A percentile compares a stretch with the other conserved stretches of the same genome.
Conservation (phyloP, 2,113 vertebrate species). For the Okapia johnstoni region DNA sequence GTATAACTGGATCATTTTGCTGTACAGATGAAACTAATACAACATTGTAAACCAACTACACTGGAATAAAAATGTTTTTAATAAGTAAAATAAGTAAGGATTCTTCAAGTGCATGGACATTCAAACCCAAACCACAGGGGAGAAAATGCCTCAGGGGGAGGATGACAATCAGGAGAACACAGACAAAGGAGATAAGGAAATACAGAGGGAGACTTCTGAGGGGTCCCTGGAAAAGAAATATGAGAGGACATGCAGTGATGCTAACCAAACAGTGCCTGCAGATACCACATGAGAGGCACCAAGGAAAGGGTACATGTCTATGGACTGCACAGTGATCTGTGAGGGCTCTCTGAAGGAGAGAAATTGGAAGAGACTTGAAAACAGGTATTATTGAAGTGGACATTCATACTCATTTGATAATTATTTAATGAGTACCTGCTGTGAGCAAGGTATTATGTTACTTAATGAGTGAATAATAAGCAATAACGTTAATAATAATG, state of each 20-base stretch:
- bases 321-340: fast-evolving
- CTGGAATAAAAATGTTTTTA: neutral
- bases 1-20: neutral
- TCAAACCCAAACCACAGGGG: neutral
- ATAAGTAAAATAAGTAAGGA: neutral
- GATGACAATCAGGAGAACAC: neutral
- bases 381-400: neutral
- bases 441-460: neutral
- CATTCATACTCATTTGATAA: neutral
- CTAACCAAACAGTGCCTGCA: neutral
- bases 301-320: neutral
- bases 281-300: neutral
- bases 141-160: neutral
- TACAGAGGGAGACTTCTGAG: too few relatives aligned
- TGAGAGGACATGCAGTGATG: fast-evolving
- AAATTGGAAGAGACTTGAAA: neutral
- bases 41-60: neutral
- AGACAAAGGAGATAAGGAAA: neutral
- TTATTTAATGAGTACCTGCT: neutral
- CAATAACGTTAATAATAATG: neutral
- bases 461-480: neutral
- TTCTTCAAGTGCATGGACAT: neutral
- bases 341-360: neutral
- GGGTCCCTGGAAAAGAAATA: neutral
- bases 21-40: neutral